A percentile compares a stretch with the other conserved stretches of the same genome.
These are phyloP conservation scores for Drosophila neonasuta DNA, from an alignment of 2,888 invertebrate species.

Conservation along the genomic window DNA sequence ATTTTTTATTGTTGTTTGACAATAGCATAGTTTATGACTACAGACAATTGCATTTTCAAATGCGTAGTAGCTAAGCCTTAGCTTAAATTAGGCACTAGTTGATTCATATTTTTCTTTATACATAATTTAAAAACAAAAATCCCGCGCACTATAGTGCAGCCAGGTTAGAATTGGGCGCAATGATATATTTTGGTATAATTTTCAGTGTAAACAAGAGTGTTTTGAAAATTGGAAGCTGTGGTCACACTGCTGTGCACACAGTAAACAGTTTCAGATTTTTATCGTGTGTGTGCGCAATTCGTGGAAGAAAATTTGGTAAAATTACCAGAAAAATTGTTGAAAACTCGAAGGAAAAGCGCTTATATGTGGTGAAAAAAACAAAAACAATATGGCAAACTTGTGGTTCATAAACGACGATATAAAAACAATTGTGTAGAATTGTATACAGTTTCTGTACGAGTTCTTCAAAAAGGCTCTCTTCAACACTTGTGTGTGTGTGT, in stretches of 20 bases:
- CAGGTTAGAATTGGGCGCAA: not conserved
- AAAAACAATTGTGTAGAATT: constrained; percentile 8
- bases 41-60: too few species aligned
- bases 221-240: constrained; percentile 31
- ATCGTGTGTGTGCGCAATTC: constrained; percentile 61
- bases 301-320: constrained; percentile 58
- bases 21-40: too few species aligned
- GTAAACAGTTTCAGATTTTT: constrained; percentile 72
- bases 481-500: constrained; percentile 40
- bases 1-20: too few species aligned
- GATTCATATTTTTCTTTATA: too few species aligned
- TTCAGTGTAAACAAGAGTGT: not conserved
- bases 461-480: constrained; percentile 10
- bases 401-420: constrained; percentile 26
- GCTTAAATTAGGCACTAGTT: too few species aligned
- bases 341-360: constrained; percentile 5
- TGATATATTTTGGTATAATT: not conserved
- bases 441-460: constrained; percentile 22
- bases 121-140: not conserved
- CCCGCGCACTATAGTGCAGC: not conserved
- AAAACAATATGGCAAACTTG: not conserved
- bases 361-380: constrained; percentile 27
- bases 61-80: too few species aligned
- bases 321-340: constrained; percentile 18
- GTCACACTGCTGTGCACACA: constrained; percentile 46